These are phyloP conservation scores for Eupeodes luniger DNA, from an alignment of 2,888 invertebrate species.

Conservation along the genomic window DNA sequence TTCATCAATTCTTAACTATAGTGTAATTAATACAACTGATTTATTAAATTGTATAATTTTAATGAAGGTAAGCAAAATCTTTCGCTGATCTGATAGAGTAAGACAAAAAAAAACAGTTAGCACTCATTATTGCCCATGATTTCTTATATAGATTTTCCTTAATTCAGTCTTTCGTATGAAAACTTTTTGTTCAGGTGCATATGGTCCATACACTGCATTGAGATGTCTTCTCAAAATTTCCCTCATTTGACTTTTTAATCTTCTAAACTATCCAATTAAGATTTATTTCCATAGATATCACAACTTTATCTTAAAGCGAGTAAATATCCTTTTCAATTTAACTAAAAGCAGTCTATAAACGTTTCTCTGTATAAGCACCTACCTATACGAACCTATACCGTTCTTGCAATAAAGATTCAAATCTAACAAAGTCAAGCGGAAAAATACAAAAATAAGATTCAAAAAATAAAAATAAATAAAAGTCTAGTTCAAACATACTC, in stretches of 20 bases:
- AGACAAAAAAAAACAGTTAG: too few species aligned
- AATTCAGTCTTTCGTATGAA: too few species aligned
- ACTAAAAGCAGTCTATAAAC: constrained; percentile 52
- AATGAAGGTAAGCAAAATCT: too few species aligned
- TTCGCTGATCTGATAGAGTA: too few species aligned
- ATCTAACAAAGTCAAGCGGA: constrained; percentile 49
- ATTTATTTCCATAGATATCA: constrained; percentile 1
- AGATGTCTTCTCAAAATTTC: neutral
- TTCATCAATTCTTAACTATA: too few species aligned
- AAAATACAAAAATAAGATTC: neutral
- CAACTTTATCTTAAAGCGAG: neutral
- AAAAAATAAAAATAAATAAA: neutral
- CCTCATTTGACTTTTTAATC: neutral
- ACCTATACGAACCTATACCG: neutral
- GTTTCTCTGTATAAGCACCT: constrained; percentile 14
- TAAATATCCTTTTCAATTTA: constrained; percentile 48
- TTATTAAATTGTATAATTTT: too few species aligned
- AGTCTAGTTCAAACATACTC: neutral
- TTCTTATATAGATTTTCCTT: too few species aligned
- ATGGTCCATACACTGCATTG: too few species aligned
- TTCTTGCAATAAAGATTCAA: constrained; percentile 54
- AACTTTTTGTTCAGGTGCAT: too few species aligned
- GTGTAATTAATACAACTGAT: too few species aligned
- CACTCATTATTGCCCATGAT: too few species aligned
- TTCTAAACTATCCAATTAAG: constrained; percentile 2